Evolutionary conservation across 2,888 invertebrate genomes (phyloP), one percentile per base, ranked within the genome.

Genomic region (Sinohyriopsis cumingii): DNA sequence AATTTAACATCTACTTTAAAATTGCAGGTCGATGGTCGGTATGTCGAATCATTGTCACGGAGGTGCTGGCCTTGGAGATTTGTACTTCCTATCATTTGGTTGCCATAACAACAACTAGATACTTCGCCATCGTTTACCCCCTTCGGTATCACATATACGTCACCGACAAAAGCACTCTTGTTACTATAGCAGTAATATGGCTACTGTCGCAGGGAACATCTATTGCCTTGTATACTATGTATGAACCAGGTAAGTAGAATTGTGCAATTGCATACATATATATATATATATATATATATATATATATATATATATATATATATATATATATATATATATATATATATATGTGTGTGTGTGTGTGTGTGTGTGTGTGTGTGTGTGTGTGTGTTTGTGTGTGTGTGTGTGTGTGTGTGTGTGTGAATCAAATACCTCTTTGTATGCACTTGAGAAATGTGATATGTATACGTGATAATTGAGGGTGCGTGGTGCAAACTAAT

Each of bases 31-130:
- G 63, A 9, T 82, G 82, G 82, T 65, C 72, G 18, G 73, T 75
- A 15, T 81, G 81, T 67, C 69, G 75, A 24, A 22, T 77, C 33
- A 54, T 79, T 18, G 68, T 78, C 15, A 66, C 74, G 54, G 73
- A 77, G 45, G 73, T 78, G 25, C 74, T 81, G 28, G 72, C 73
- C 15, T 62, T 81, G n/a, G 75, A 79, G 57, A 71, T 77, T 18
- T 75, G 77, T 56, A 80, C 81, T 20, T 79, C 82, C n/a, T 83
- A 77, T 68, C 75, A 73, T 60, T 72, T 83, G 28, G 82, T 82
- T 0, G 80, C 77, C 45, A 78, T 82, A 62, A 81, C 82, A 5
- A 72, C 68, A 28, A 69, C 72, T 19, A 63, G 82, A 6, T 82
- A 77, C 73, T 74, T 82, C 56, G 73, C 77, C 57, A 78, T 80